Base-by-base conservation (phyloP, 2,888 invertebrate genomes). In the Drosophila colorata region DNA sequence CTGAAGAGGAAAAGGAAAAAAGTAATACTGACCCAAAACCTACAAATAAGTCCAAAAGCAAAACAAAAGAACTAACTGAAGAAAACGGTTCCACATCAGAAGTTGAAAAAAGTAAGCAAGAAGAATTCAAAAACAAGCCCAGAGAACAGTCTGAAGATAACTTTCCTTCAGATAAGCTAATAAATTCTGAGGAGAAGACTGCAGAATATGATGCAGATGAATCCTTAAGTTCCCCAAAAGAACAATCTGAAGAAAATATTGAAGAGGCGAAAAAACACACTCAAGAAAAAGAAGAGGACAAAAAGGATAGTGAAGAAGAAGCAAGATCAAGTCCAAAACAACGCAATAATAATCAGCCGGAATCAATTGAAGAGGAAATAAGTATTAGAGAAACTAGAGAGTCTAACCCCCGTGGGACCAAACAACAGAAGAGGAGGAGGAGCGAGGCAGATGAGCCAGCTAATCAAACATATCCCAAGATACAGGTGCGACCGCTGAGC, bases 401-500 rank as follows among this genome's bases (percentile, higher is more conserved):
- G 0, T 3, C n/a, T 2, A 16, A 44, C 0, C 0, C 23, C 1
- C 4, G 18, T 20, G 33, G 13, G 2, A 14, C 8, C 20, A 43
- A 33, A 3, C 28, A 52, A 9, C 16, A 18, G 4, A 16, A 33
- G 4, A 4, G 44, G 4, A 13, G 2, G 2, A n/a, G n/a, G 6
- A 25, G 25, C 20, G 14, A 47, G 28, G 23, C 6, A 25, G 4
- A 25, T 13, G n/a, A 47, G 23, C 20, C 6, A 23, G 4, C 23
- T 9, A 44, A 35, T 38, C 11, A 43, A 11, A 33, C 70, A 52
- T 18, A 48, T 64, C 87, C 90, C 0, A 80, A 72, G 58, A 91
- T 91, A 56, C 80, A 90, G 31, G 80, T 91, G 7, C 84, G 90
- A 41, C 91, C 91, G 1, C 57, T 91, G 1, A 69, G 83, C 0